Percentiles rank a stretch among this genome's conserved stretches.
These are phyloP conservation scores for Corydoras sp. DNA, from an alignment of 2,113 vertebrate species.

Conservation along the genomic window DNA sequence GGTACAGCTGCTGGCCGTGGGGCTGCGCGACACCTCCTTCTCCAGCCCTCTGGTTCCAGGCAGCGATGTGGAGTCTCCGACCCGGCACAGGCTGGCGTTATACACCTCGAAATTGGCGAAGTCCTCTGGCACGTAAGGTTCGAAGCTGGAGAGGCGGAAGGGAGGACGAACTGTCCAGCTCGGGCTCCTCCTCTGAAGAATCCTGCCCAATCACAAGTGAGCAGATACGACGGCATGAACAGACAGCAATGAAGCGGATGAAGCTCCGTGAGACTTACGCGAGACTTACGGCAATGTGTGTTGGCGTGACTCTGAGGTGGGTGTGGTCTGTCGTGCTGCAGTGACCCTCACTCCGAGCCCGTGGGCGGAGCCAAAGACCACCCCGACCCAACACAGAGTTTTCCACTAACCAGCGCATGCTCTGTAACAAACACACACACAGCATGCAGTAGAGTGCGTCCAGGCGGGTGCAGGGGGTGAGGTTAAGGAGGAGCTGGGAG, in stretches of 20 bases:
- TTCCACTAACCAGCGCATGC: conserved; percentile 77
- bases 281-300: conserved; percentile 55
- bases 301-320: conserved; percentile 71
- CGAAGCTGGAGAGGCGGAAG: conserved; percentile 63
- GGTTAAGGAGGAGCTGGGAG: conserved; percentile 9
- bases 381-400: conserved; percentile 47
- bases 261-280: background rate
- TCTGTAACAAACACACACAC: conserved; percentile 76
- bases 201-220: conserved; percentile 66
- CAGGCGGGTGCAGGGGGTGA: conserved; percentile 15
- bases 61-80: conserved; percentile 65
- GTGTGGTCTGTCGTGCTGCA: conserved; percentile 61
- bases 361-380: conserved; percentile 74
- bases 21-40: conserved; percentile 83
- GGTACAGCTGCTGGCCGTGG: conserved; percentile 92
- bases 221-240: conserved; percentile 7
- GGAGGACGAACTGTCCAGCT: conserved; percentile 50
- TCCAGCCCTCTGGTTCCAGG: conserved; percentile 65
- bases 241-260: background rate
- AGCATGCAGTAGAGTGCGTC: conserved; percentile 30
- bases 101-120: conserved; percentile 97
- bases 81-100: conserved; percentile 74
- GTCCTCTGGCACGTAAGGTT: conserved; percentile 82
- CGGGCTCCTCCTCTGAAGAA: conserved; percentile 84
- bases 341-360: conserved; percentile 75